Base-by-base conservation (phyloP, 2,113 vertebrate genomes). In the Pogona vitticeps region DNA sequence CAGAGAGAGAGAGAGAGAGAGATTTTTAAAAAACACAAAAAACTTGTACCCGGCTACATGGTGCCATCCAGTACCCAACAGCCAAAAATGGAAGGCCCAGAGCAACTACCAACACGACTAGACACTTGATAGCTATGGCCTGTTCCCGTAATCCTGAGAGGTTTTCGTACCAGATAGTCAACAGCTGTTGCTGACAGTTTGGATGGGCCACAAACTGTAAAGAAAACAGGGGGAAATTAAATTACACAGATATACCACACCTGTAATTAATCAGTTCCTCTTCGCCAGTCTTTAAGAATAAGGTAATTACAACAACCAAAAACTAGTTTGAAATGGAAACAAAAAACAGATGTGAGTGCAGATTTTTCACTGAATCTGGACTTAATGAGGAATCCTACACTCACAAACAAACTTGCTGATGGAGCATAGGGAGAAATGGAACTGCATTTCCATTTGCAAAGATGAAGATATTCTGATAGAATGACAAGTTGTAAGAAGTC, bases 121-220 rank as follows among this genome's bases (percentile, higher is more conserved):
- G 95, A 95, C 97, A 98, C 96, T 98, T 98, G 94, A 98, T 96
- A 15, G 97, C 97, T 46, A 97, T 95, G 83, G 96, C 91, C 96
- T 98, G 98, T 92, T 98, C 97, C 92, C 97, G 94, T 77, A 98
- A 93, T 94, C 97, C 97, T 9, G 97, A 97, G 91, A 98, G 97
- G 72, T 98, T 98, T 95, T 98, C 98, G 71, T 98, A 98, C 98
- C 98, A 98, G 95, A 98, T 98, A 2, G 97, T 97, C 95, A 98
- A 91, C 21, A 98, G 95, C 94, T 98, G 98, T 78, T 98, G 98
- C 94, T 98, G 98, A 93, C 98, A 98, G 95, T 98, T 98, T 82
- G 98, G 98, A 92, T 98, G 98, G 71, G 98, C 98, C 91, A 98
- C 98, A 90, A 98, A 98, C 98, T 98, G 95, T 68, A 85, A 92